Evolutionary conservation across 1,140 invertebrate species (phyloP), one percentile per base, ranked within the genome.

Genomic region (Eueides isabella): DNA sequence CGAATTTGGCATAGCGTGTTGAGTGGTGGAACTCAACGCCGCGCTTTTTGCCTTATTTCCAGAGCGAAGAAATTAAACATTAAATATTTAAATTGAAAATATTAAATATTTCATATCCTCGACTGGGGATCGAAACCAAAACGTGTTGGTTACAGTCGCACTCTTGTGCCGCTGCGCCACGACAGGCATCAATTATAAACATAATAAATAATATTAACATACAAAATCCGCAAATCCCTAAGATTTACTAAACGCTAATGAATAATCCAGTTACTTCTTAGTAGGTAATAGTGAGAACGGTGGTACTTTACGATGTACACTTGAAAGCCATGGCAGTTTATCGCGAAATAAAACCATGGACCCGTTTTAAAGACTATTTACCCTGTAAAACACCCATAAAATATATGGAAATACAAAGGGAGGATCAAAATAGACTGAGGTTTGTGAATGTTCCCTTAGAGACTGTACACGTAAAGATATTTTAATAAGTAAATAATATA

Each of bases 341-440:
- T 31, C 29, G 29, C 41, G 66, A 55, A 55, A 68, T 68, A 55
- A 68, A 68, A 55, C 66, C 41, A 5, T 26, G 28, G 44, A 41
- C 55, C 38, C 48, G 41, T 44, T 68, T 68, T 55, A 55, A 68
- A 48, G 48, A 44, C 41, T 44, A n/a, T 44, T 44, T 44, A 23
- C 41, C 41, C 41, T 44, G n/a, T n/a, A n/a, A 44, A n/a, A n/a
- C 48, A 55, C 9, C 11, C 23, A 55, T 55, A 55, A 55, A 55
- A 26, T 55, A 26, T 55, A 55, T 55, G 48, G 23, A 55, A 55
- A 55, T 55, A 55, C 48, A 26, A 26, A 55, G 48, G 23, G 19
- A 23, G 48, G 23, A 55, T 55, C 48, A 26, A 14, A 26, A 55
- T 55, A 55, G 9, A 55, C 41, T 23, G 41, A 44, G n/a, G 41